A percentile compares a stretch with the other conserved stretches of the same genome.
phyloP scores from a whole-genome alignment of 2,113 vertebrate species.

The Sitta europaea region DNA sequence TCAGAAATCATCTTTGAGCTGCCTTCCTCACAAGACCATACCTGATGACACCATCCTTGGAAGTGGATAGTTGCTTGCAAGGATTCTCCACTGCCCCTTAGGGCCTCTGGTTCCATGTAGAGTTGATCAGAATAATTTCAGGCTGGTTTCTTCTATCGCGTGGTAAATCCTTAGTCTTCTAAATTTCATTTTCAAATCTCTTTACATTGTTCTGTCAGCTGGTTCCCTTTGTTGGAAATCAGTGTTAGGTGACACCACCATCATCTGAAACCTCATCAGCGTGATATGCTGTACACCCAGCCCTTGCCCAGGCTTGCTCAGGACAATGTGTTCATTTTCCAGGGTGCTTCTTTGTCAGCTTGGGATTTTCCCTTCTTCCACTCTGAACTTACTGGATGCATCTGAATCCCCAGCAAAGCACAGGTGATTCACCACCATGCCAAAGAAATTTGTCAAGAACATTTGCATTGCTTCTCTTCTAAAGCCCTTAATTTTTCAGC shows the following conservation, averaged over 20 bases:
- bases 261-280: not conserved
- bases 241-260: not conserved
- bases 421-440: not conserved
- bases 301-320: not conserved
- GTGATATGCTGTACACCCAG: not conserved
- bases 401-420: not conserved
- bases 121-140: not conserved
- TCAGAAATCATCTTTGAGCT: not conserved
- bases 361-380: not conserved
- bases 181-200: not conserved
- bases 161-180: not conserved
- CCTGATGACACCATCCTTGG: not conserved
- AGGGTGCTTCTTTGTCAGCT: not conserved
- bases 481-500: not conserved
- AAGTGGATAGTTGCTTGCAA: not conserved
- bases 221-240: not conserved
- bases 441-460: not conserved
- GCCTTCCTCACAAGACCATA: not conserved
- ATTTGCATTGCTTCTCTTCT: not conserved
- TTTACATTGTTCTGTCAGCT: not conserved
- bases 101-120: not conserved
- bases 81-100: not conserved
- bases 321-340: not conserved
- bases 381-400: not conserved
- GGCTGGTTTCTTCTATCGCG: not conserved